Base-by-base conservation (phyloP, 2,888 invertebrate species). In the Yponomeuta plumbellus region DNA sequence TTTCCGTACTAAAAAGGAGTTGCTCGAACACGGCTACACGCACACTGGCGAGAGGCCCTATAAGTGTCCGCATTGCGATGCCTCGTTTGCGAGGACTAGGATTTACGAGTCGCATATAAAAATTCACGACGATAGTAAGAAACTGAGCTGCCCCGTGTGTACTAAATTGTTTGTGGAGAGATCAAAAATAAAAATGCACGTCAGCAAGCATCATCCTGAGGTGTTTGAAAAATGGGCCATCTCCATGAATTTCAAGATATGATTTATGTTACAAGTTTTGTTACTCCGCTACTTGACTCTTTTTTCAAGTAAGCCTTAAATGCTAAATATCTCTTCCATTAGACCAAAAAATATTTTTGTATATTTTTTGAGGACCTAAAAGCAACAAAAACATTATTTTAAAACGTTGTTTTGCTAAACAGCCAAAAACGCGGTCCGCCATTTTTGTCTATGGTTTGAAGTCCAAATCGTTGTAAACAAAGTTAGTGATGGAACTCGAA, bases 1-100 rank as follows among this genome's bases (percentile, higher is more conserved):
- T n/a, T 88, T 86, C 23, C 34, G 40, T 13, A 57, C 58, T 2
- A 66, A 66, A 39, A 23, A 21, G n/a, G 21, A 61, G 6, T 40
- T 66, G 2, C 8, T n/a, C 1, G 11, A 40, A 11, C 67, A 67
- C 20, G 40, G 11, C 10, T 23, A 22, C 11, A 62, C 23, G 6
- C 67, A 67, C 57, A 66, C 62, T 5, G 57, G 62, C 13, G 66
- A 44, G 34, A 66, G 58, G 22, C 20, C 26, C 1, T 64, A 17
- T 22, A 63, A 58, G 21, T 67, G 67, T 23, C 8, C 13, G 17
- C 26, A 65, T 26, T 67, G 67, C 26, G 20, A 44, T 4, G 58
- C 44, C 40, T n/a, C 40, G 26, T 66, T 61, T 44, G 23, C 20
- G n/a, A 65, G 21, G 23, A 34, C 56, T 52, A 22, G n/a, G 2